Conservation (phyloP, 2,113 vertebrate species). For the Hemiscyllium ocellatum region DNA sequence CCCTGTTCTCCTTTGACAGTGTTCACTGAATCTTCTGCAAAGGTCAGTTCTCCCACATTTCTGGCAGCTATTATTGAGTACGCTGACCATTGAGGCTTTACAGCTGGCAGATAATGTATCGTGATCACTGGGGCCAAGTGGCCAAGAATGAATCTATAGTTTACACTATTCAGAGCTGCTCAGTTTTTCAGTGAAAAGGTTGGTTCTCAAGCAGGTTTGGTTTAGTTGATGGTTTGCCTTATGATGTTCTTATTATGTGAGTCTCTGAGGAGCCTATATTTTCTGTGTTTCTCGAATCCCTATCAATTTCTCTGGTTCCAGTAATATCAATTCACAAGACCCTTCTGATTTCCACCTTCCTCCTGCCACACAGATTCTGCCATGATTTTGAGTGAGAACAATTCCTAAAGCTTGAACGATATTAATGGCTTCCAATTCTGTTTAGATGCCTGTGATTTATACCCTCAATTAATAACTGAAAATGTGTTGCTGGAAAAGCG, state of each 20-base stretch:
- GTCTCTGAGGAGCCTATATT: too few relatives aligned
- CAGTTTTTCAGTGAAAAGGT: background rate
- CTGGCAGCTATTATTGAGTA: background rate
- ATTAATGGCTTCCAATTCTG: too few relatives aligned
- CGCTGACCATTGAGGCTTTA: background rate
- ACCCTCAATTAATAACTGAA: too few relatives aligned
- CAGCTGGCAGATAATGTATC: too few relatives aligned
- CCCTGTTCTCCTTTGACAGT: background rate
- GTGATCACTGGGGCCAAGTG: background rate
- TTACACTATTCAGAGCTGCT: background rate
- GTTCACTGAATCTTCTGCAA: background rate
- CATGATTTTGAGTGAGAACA: background rate
- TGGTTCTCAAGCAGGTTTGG: background rate
- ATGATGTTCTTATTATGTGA: too few relatives aligned
- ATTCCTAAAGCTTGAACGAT: too few relatives aligned
- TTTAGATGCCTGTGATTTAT: too few relatives aligned
- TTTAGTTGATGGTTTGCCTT: too few relatives aligned
- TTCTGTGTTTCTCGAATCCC: too few relatives aligned
- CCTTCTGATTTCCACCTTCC: background rate
- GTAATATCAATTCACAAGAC: background rate
- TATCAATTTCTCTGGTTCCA: background rate
- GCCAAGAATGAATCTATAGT: background rate
- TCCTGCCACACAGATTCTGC: background rate
- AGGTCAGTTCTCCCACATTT: background rate
- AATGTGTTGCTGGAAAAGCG: too few relatives aligned